These are phyloP conservation scores for Sarcophaga peregrina DNA, from an alignment of 1,140 invertebrate species.

Conservation along the genomic window DNA sequence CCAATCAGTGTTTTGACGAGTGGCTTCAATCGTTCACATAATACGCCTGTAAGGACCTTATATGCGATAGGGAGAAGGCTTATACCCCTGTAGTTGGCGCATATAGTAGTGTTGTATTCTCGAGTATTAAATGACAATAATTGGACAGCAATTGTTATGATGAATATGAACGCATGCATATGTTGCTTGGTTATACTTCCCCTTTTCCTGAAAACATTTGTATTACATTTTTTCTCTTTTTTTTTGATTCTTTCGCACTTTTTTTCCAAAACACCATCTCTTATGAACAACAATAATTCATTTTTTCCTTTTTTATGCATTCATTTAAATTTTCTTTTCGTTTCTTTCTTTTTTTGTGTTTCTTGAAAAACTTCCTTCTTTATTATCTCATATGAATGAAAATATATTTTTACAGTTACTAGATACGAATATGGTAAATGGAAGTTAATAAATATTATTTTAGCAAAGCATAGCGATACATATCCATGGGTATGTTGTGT, in stretches of 20 bases:
- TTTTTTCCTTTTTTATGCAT: not conserved
- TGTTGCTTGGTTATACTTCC: not conserved
- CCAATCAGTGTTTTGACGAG: too few relatives aligned
- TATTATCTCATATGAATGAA: not conserved
- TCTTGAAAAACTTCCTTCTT: too few relatives aligned
- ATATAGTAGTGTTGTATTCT: too few relatives aligned
- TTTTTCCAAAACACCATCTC: not conserved
- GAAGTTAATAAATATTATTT: slow-evolving; percentile 20
- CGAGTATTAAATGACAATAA: too few relatives aligned
- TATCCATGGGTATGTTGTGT: too few relatives aligned
- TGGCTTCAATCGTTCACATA: too few relatives aligned
- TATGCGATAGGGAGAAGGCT: too few relatives aligned
- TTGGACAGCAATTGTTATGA: too few relatives aligned
- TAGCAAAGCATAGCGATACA: too few relatives aligned
- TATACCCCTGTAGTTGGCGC: too few relatives aligned
- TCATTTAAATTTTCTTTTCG: not conserved
- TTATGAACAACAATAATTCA: slow-evolving; percentile 25
- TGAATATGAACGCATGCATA: not conserved
- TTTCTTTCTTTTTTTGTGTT: not conserved
- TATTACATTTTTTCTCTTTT: not conserved
- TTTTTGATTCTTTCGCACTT: not conserved
- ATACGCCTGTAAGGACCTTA: too few relatives aligned
- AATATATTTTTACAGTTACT: not conserved
- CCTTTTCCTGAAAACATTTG: not conserved
- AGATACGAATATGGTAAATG: not conserved